These are phyloP conservation scores for Mycteria americana DNA, from an alignment of 2,797 vertebrate species.

Conservation along the genomic window DNA sequence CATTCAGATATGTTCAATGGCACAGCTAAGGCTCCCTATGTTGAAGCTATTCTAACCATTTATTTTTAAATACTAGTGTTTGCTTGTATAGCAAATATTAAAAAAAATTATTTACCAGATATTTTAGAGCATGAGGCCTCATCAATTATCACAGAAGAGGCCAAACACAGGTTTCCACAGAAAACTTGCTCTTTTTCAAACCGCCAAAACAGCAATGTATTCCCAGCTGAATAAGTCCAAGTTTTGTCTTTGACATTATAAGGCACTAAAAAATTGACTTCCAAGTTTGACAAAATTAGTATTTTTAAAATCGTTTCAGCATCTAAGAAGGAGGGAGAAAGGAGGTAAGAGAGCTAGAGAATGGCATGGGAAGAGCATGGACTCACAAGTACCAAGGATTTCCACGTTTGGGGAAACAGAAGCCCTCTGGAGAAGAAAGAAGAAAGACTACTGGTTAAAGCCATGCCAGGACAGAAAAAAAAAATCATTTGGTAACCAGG, in stretches of 20 bases:
- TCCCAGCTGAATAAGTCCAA: not conserved
- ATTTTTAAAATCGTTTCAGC: not conserved
- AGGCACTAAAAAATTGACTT: not conserved
- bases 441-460: not conserved
- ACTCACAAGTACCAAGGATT: not conserved
- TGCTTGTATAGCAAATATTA: not conserved
- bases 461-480: not conserved
- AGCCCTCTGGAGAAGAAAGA: not conserved
- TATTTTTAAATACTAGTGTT: not conserved
- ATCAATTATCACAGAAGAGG: not conserved
- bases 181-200: not conserved
- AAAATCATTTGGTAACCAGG: not conserved
- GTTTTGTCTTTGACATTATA: not conserved
- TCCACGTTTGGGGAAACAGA: not conserved
- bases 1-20: not conserved
- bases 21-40: not conserved
- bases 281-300: not conserved
- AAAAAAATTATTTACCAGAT: not conserved
- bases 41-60: not conserved
- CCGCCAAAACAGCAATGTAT: not conserved
- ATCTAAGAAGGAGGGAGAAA: not conserved
- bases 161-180: not conserved
- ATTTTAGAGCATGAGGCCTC: not conserved
- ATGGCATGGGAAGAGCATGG: not conserved
- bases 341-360: not conserved